Percentiles rank a stretch among this genome's conserved stretches.
These are phyloP conservation scores for Phengaris alcon DNA, from an alignment of 2,888 invertebrate genomes.

Conservation along the genomic window DNA sequence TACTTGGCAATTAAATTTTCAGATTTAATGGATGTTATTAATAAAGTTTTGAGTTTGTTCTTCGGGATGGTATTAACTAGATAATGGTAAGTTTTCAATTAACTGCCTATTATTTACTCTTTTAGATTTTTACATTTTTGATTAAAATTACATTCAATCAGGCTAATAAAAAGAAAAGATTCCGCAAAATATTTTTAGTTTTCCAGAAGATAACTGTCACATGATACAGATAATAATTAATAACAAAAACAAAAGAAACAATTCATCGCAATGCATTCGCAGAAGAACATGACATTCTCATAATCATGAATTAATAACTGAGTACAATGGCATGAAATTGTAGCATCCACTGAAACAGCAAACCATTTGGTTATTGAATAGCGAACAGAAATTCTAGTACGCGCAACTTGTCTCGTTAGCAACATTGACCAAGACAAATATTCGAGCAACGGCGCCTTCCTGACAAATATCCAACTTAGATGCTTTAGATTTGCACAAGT, in stretches of 20 bases:
- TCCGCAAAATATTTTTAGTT: too few species aligned
- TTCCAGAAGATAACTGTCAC: too few species aligned
- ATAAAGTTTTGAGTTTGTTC: conserved; percentile 21
- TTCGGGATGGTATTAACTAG: neutral
- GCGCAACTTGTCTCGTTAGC: conserved; percentile 43
- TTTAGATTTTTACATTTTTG: too few species aligned
- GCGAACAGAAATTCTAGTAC: conserved; percentile 32
- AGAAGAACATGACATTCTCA: neutral
- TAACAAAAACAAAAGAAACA: neutral
- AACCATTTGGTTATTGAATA: conserved; percentile 23
- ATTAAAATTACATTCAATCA: too few species aligned
- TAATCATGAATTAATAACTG: neutral
- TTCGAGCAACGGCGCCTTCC: conserved; percentile 9
- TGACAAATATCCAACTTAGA: conserved; percentile 22
- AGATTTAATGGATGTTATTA: conserved; percentile 12
- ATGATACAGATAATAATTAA: too few species aligned
- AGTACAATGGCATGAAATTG: conserved; percentile 10
- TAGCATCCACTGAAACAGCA: neutral
- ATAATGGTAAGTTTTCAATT: neutral
- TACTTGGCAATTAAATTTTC: conserved; percentile 5
- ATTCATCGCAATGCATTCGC: neutral
- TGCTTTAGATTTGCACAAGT: conserved; percentile 11
- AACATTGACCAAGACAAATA: conserved; percentile 33
- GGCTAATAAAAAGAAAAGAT: too few species aligned
- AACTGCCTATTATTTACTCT: neutral